Evolutionary conservation across 2,797 vertebrate species (phyloP).

Genomic region (Myotis daubentonii): DNA sequence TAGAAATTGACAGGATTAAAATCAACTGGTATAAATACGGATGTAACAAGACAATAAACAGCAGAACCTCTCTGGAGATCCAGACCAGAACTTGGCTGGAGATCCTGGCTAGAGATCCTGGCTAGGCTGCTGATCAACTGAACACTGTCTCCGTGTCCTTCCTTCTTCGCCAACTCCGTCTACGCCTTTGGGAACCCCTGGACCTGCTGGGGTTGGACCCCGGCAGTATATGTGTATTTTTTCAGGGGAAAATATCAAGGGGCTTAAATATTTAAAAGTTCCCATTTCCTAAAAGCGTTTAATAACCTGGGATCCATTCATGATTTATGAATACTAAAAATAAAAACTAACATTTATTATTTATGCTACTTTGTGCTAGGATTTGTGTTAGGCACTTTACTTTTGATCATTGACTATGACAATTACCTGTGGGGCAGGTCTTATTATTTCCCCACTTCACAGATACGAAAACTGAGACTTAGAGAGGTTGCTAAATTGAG

Average conservation of each 20-base stretch:
- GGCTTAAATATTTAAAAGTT: slow-evolving; percentile 37
- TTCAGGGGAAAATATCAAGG: neutral
- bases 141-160: no score
- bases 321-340: slow-evolving; percentile 44
- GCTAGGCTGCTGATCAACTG: no score
- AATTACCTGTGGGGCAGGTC: neutral
- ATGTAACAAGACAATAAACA: no score
- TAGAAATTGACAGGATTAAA: no score
- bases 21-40: no score
- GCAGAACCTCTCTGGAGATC: no score
- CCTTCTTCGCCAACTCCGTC: no score
- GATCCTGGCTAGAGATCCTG: no score
- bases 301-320: neutral
- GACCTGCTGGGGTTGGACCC: no score
- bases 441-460: slow-evolving; percentile 1
- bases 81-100: no score
- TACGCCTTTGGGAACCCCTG: no score
- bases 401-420: neutral
- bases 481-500: neutral
- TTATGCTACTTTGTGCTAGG: neutral
- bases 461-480: neutral
- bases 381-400: neutral
- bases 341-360: neutral
- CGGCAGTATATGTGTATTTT: neutral
- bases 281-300: slow-evolving; percentile 2